These are phyloP conservation scores for Manacus vitellinus DNA, from an alignment of 2,113 vertebrate genomes.

Conservation along the genomic window DNA sequence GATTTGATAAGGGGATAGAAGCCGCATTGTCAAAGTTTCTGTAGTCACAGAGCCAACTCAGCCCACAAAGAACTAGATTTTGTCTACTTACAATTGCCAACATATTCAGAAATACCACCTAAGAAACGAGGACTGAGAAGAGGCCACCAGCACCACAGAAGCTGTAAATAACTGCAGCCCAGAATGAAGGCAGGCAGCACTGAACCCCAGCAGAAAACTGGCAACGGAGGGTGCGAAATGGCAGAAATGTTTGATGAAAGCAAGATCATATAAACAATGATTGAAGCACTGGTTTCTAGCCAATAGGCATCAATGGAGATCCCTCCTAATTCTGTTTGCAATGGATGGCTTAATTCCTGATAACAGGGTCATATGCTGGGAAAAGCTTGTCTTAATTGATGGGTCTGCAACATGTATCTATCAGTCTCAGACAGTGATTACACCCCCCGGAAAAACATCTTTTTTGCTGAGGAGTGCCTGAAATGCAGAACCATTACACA, in stretches of 20 bases:
- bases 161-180: neutral
- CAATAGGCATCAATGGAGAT: slow-evolving; percentile 17
- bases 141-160: neutral
- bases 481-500: slow-evolving; percentile 22
- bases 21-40: neutral
- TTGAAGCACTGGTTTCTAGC: slow-evolving; percentile 8
- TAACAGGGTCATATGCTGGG: slow-evolving; percentile 8
- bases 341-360: slow-evolving; percentile 37
- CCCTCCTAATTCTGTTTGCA: neutral
- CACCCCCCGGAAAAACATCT: slow-evolving; percentile 41
- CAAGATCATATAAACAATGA: slow-evolving; percentile 7
- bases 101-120: neutral
- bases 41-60: neutral
- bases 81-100: neutral
- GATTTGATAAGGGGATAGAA: neutral
- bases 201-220: neutral
- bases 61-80: neutral
- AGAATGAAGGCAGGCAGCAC: neutral
- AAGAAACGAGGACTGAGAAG: neutral
- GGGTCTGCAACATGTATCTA: neutral
- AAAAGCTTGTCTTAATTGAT: slow-evolving; percentile 27
- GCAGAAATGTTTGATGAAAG: slow-evolving; percentile 6
- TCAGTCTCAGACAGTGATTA: slow-evolving; percentile 46
- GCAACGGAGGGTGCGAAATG: neutral
- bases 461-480: slow-evolving; percentile 19